phyloP scores from a whole-genome alignment of 2,888 invertebrate species.

The Calameuta idolon region DNA sequence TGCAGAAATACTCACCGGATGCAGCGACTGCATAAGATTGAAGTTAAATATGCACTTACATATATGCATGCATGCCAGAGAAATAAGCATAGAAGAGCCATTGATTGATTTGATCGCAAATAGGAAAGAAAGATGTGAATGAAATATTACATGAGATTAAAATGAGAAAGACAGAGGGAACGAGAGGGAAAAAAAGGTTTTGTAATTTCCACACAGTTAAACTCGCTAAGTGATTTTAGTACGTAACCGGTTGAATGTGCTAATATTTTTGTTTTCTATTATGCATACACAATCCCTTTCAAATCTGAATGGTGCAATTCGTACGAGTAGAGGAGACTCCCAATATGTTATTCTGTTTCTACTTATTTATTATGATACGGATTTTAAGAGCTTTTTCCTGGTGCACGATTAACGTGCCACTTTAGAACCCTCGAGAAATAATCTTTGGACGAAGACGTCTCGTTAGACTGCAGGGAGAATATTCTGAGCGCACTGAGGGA shows the following conservation, averaged over 20 bases:
- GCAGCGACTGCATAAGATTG: neutral
- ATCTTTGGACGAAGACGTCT: neutral
- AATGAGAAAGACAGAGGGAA: neutral
- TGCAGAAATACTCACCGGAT: neutral
- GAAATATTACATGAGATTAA: neutral
- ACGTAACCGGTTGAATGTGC: neutral
- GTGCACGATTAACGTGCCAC: neutral
- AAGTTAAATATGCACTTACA: neutral
- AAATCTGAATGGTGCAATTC: neutral
- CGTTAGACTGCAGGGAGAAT: neutral
- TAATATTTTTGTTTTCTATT: neutral
- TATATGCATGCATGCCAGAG: neutral
- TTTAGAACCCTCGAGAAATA: neutral
- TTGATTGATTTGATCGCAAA: neutral
- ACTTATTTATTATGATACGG: neutral
- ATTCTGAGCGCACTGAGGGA: neutral
- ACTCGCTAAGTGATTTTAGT: neutral
- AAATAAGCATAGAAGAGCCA: neutral
- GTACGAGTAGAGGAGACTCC: neutral
- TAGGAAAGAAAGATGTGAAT: neutral
- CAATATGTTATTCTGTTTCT: neutral
- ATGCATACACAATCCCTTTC: neutral
- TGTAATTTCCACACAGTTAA: neutral
- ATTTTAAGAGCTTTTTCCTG: too few relatives aligned
- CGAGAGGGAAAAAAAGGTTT: too few relatives aligned